Conservation (phyloP, 2,113 vertebrate genomes). For the Cervus canadensis region DNA sequence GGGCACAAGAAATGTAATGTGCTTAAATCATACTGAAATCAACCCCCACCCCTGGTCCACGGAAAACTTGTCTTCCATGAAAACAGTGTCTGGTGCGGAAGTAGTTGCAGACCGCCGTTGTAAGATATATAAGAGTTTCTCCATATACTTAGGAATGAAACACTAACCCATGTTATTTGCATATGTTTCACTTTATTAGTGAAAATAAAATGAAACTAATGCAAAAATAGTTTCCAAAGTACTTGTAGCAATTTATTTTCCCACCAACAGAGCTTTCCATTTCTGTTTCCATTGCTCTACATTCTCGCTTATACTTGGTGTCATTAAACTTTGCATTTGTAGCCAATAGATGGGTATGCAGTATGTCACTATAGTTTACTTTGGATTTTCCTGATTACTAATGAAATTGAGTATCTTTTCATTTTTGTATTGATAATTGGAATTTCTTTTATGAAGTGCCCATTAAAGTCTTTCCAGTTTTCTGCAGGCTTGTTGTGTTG, state of each 20-base stretch:
- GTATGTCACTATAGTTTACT: not conserved
- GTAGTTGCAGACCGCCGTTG: fast-evolving
- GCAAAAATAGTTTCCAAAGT: not conserved
- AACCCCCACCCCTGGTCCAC: not conserved
- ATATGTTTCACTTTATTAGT: not conserved
- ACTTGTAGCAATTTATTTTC: not conserved
- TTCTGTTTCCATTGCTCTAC: not conserved
- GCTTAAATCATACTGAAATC: not conserved
- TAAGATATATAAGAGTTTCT: not conserved
- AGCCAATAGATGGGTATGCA: not conserved
- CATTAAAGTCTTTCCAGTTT: not conserved
- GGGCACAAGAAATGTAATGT: not conserved
- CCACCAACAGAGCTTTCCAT: not conserved
- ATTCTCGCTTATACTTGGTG: not conserved
- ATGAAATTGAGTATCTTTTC: not conserved
- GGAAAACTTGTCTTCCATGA: not conserved
- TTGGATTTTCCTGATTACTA: not conserved
- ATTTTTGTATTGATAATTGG: not conserved
- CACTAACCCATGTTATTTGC: not conserved
- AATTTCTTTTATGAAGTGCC: not conserved
- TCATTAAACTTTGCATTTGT: not conserved
- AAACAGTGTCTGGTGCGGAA: not conserved
- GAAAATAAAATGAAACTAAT: not conserved
- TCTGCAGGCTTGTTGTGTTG: not conserved
- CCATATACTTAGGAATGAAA: not conserved